Percentiles rank a stretch among this genome's conserved stretches.
Evolutionary conservation across 2,888 invertebrate genomes (phyloP).

Genomic region (Metalampra italica): DNA sequence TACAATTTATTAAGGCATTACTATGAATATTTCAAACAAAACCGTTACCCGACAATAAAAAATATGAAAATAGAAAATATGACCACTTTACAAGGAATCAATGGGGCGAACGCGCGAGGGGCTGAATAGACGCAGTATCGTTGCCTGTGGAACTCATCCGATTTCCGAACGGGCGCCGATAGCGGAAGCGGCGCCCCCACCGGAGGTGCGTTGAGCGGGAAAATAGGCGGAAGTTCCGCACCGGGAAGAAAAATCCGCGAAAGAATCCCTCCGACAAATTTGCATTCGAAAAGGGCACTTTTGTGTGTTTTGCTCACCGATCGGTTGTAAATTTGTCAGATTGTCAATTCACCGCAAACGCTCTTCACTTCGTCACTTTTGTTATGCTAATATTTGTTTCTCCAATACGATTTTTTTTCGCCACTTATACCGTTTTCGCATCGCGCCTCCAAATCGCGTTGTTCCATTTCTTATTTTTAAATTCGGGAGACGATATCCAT

Average conservation of each 20-base stretch:
- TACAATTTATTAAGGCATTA: too few relatives aligned
- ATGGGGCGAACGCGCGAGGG: constrained; percentile 52
- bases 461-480: constrained; percentile 6
- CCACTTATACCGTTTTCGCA: constrained; percentile 17
- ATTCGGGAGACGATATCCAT: constrained; percentile 5
- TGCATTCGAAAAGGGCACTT: constrained; percentile 73
- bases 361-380: constrained; percentile 58
- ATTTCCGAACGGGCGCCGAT: constrained; percentile 64
- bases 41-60: constrained; percentile 44
- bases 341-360: constrained; percentile 68
- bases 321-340: constrained; percentile 75
- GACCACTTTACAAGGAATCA: constrained; percentile 46
- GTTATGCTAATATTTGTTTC: constrained; percentile 63
- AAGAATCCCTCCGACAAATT: constrained; percentile 67
- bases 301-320: constrained; percentile 59
- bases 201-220: constrained; percentile 73
- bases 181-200: constrained; percentile 57
- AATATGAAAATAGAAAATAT: constrained; percentile 60
- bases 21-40: not conserved
- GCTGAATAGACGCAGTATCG: constrained; percentile 52
- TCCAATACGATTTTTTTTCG: constrained; percentile 15
- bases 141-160: constrained; percentile 52
- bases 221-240: constrained; percentile 74
- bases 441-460: too few relatives aligned
- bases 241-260: constrained; percentile 57